A percentile compares a stretch with the other conserved stretches of the same genome.
Evolutionary conservation across 1,140 invertebrate species (phyloP).

Genomic region (Danaus plexippus): DNA sequence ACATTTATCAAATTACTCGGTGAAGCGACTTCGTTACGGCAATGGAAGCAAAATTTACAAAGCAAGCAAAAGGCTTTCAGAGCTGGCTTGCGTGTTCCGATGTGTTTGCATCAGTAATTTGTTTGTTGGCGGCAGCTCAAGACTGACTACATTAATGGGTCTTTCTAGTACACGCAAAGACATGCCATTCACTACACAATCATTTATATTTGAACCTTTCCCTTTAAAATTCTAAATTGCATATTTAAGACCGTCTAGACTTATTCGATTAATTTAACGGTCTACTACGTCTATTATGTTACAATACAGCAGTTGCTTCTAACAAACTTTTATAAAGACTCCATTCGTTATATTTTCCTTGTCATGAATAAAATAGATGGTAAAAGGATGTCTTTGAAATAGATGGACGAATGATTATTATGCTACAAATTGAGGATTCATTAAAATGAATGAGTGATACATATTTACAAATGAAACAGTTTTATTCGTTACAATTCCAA

Average conservation of each 20-base stretch:
- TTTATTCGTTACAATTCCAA: too few species aligned
- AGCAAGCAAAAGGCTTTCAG: conserved; percentile 65
- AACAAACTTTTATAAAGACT: conserved; percentile 19
- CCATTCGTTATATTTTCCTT: conserved; percentile 16
- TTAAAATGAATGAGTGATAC: conserved; percentile 16
- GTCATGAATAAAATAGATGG: conserved; percentile 1
- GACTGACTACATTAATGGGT: conserved; percentile 64
- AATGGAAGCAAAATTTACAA: conserved; percentile 56
- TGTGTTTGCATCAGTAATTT: conserved; percentile 69
- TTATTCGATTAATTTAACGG: conserved; percentile 32
- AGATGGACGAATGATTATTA: conserved; percentile 13
- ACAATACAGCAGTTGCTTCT: too few species aligned
- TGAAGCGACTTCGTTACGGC: conserved; percentile 36
- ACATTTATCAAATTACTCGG: conserved; percentile 63
- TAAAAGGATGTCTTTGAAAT: conserved; percentile 11
- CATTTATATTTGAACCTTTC: conserved; percentile 19
- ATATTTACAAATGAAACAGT: not conserved
- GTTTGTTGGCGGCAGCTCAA: conserved; percentile 62
- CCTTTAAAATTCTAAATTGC: conserved; percentile 13
- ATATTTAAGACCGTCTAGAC: conserved; percentile 27
- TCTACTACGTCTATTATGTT: conserved; percentile 10
- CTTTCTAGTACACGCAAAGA: conserved; percentile 47
- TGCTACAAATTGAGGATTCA: conserved; percentile 15
- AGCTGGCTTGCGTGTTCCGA: conserved; percentile 58
- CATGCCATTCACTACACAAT: conserved; percentile 13